Evolutionary conservation across 2,797 vertebrate genomes (phyloP), one percentile per base, ranked within the genome.

Genomic region (Petrocephalus sullivani): DNA sequence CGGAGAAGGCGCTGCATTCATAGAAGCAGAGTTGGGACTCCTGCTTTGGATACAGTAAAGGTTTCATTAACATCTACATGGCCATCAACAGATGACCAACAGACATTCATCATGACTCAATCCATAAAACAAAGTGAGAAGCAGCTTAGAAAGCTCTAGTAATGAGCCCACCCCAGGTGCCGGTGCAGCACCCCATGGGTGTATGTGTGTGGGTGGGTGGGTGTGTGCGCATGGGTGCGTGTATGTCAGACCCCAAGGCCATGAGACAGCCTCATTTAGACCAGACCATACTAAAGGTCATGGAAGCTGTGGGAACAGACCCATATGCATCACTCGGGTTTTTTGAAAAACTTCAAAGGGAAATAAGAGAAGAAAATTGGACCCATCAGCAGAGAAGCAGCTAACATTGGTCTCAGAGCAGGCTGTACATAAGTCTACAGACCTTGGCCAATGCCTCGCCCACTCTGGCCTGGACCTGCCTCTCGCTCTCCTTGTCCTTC

Each of bases 1-100:
- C 97, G 0, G 97, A 97, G 90, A 87, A 96, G 0, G 97, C 97
- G 7, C 98, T 99, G 95, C 97, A 98, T 92, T 99, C 98, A 56
- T 96, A 98, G 94, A 98, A 98, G 88, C 95, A 92, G 90, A 98
- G 92, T 85, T 92, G 94, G 88, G 93, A 95, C 86, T 98, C 96
- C 98, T 99, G 92, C 4, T 91, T 89, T 57, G 12, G 49, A 23
- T 23, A 86, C 0, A 57, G 14, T 16, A 33, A 54, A 87, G 19
- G 28, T 58, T 2, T n/a, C 28, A 6, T 58, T 58, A 33, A 51
- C 21, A 84, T 67, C 33, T 37, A 33, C 23, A 9, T 4, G 9
- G 81, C 16, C 71, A 23, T 84, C 49, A 53, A 49, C 81, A 51
- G 19, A 21, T 3, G 3, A 19, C 81, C 46, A 53, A 54, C 49